These are phyloP conservation scores for Microtus ochrogaster DNA, from an alignment of 2,113 vertebrate species.

Conservation along the genomic window DNA sequence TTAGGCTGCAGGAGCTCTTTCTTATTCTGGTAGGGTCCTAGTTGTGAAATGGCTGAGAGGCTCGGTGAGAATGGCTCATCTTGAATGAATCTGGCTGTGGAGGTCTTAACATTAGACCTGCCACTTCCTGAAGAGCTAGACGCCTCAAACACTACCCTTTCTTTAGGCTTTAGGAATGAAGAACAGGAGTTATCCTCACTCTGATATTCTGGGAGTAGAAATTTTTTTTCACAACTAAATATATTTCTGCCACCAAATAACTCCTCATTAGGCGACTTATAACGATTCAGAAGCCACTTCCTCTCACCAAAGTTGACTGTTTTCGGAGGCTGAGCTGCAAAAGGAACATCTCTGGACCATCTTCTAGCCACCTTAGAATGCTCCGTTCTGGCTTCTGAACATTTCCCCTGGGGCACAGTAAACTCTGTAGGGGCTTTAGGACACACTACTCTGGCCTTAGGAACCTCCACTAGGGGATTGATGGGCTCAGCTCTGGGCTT, in stretches of 20 bases:
- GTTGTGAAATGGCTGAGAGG: not conserved
- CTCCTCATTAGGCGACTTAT: not conserved
- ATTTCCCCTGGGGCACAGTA: no score
- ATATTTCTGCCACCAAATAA: not conserved
- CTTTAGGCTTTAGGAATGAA: not conserved
- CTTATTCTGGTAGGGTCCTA: not conserved
- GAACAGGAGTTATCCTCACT: not conserved
- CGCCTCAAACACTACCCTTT: constrained; percentile 67
- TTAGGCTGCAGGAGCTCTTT: not conserved
- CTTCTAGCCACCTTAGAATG: not conserved
- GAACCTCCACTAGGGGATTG: not conserved
- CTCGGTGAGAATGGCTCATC: not conserved
- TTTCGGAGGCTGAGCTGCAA: not conserved
- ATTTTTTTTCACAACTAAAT: constrained; percentile 49
- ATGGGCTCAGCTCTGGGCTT: not conserved
- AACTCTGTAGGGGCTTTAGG: not conserved
- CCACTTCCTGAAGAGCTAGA: constrained; percentile 67
- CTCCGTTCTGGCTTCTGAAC: not conserved
- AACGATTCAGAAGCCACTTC: not conserved
- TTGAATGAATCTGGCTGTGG: constrained; percentile 62
- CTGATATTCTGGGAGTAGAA: not conserved
- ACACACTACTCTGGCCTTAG: not conserved
- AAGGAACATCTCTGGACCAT: fast-evolving
- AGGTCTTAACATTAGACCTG: constrained; percentile 70
- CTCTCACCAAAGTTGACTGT: not conserved